Evolutionary conservation across 2,797 vertebrate species (phyloP), one percentile per base, ranked within the genome.

Genomic region (Buphagus erythrorhynchus): DNA sequence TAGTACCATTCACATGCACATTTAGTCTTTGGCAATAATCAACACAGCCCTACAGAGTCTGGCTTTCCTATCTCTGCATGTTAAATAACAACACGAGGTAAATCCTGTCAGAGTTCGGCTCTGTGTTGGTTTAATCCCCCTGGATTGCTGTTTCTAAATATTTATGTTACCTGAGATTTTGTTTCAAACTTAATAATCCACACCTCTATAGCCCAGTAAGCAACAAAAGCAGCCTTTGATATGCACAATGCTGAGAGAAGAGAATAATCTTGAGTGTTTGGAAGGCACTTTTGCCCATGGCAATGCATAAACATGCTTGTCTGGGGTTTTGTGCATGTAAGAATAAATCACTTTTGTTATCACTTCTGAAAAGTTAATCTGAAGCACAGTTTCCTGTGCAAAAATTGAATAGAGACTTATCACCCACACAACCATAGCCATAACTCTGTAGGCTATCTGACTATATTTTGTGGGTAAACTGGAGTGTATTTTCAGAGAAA

Each of bases 91-190:
- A 5, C 26, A 57, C 17, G 4, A 4, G 33, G 46, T 33, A 91
- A 90, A 92, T 72, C 66, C 88, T 66, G 42, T 46, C 35, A 52
- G 49, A 62, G 15, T 77, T 58, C 0, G 2, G 13, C 62, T 65
- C 54, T 72, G 8, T 46, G 28, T 75, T 95, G 86, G 7, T 45
- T 71, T 94, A 94, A 91, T 78, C 43, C 69, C 6, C 55, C 33
- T 15, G 48, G 69, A 52, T 22, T 68, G 38, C 46, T 74, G 10
- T 72, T 90, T 72, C 91, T 86, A 95, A 95, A 93, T 90, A 84
- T 93, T 94, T 95, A 45, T 31, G 43, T 81, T 94, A 93, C 93
- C 91, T 93, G 87, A 96, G 85, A 65, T 83, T 90, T 66, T 88
- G 58, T 86, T 88, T 68, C n/a, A 77, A 55, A 65, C 6, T 71